Evolutionary conservation across 2,888 invertebrate genomes (phyloP), one percentile per base, ranked within the genome.

Genomic region (Eubasilissa splendida): DNA sequence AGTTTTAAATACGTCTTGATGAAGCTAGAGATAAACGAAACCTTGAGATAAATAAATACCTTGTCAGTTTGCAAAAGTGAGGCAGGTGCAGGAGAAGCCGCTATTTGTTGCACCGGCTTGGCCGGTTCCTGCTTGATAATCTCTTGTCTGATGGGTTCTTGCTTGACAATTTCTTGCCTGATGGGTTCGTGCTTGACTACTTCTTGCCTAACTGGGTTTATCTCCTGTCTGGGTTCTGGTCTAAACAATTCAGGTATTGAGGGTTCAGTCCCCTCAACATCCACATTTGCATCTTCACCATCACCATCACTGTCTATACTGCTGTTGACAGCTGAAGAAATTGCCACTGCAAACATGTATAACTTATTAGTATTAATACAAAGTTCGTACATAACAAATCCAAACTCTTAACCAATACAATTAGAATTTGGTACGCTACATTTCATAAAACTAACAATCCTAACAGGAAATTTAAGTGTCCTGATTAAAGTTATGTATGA

Each of bases 221-320:
- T 31, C 58, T 77, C 77, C 56, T 70, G 77, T 52, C 63, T 68
- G 3, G 70, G 22, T 70, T 77, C 77, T 12, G 52, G 76, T 11
- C 60, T 8, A 22, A 76, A 50, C 22, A 76, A 53, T 11, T 76
- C 76, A 4, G 76, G 58, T 2, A 66, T 84, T 58, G 59, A 84
- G 84, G 80, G 85, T 66, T 79, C 81, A 52, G 76, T n/a, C 66
- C 58, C 63, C 79, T 84, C 82, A 59, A 82, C 58, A 75, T 76
- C 84, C 22, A 84, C 80, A 50, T 80, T 82, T 4, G 82, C 75
- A 68, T 85, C 86, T 50, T 85, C 83, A 5, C 84, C 82, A 4
- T 83, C 82, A 8, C 68, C 78, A 22, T 83, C 83, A 50, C 77
- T 80, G 2, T 82, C 82, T 58, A 79, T 65, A 12, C 60, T 59